Evolutionary conservation across 2,113 vertebrate species (phyloP), one percentile per base, ranked within the genome.

Genomic region (Spheniscus mendiculus): DNA sequence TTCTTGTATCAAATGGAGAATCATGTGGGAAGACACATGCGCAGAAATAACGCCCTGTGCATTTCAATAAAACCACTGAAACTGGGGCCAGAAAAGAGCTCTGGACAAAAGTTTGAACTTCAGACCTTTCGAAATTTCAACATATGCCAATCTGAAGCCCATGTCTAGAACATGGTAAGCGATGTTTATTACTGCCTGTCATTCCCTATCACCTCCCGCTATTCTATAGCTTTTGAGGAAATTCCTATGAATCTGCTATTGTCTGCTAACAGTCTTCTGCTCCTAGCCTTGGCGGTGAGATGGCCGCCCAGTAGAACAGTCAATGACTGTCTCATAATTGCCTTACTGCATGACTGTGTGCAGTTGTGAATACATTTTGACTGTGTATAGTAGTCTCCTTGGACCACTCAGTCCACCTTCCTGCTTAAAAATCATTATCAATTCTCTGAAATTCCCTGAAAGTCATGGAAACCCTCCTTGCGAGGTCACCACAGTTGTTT

Each of bases 101-200:
- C 42, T 67, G 71, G 45, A 92, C 55, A 56, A 66, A 32, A 55
- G 20, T 7, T 11, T 62, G 50, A 22, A 71, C 47, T 25, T 66
- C 42, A 73, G 38, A 53, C 10, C 1, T 81, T 25, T n/a, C 2
- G 0, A 34, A 59, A 67, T 47, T 32, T 88, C 52, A 87, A 25
- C 10, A 42, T 6, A 32, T 0, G 4, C 29, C 0, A 0, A 77
- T 36, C 38, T 81, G 67, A 92, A 59, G 26, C 12, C 47, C n/a
- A 10, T 25, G 20, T 63, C 59, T 73, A 40, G 52, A 93, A 80
- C 26, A 34, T 5, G 8, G 22, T 22, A 50, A 50, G 45, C 11
- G 34, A 56, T 56, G 44, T 82, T 88, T 59, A 67, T 50, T n/a
- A n/a, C 66, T 40, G 34, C 23, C 53, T 71, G 52, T 49, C 71